Conservation (phyloP, 1,140 invertebrate genomes). For the Colletes latitarsis region DNA sequence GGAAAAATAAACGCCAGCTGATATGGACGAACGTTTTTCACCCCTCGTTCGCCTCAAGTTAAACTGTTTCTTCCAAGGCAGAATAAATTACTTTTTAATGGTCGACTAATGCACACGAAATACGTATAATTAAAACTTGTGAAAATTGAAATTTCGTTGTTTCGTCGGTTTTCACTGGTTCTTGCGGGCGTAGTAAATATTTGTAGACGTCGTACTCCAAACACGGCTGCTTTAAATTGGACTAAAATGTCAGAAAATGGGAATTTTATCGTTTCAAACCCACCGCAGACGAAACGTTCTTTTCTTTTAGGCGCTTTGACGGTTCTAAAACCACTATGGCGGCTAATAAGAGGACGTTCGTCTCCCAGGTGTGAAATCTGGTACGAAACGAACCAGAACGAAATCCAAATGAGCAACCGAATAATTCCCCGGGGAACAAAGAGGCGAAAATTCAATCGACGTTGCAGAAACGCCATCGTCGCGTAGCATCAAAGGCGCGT, state of each 20-base stretch:
- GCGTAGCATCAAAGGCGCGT: slow-evolving; percentile 18
- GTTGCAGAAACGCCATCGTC: neutral
- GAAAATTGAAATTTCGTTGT: neutral
- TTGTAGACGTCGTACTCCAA: no score
- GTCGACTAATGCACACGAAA: neutral
- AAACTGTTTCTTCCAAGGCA: slow-evolving; percentile 33
- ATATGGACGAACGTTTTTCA: slow-evolving; percentile 11
- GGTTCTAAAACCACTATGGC: no score
- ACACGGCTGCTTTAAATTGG: no score
- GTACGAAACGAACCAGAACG: neutral
- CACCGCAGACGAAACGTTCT: no score
- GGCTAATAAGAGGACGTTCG: no score
- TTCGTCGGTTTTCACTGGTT: no score
- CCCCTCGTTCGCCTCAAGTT: slow-evolving; percentile 6
- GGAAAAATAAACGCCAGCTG: slow-evolving; percentile 26
- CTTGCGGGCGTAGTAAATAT: no score
- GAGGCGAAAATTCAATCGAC: slow-evolving; percentile 14
- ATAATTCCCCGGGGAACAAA: neutral
- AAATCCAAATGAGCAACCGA: neutral
- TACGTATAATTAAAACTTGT: neutral
- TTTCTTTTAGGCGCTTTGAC: no score
- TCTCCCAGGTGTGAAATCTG: no score
- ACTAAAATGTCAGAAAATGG: no score
- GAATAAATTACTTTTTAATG: slow-evolving; percentile 7
- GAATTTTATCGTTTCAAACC: no score